Evolutionary conservation across 2,113 vertebrate species (phyloP).

Genomic region (Mustela nigripes): DNA sequence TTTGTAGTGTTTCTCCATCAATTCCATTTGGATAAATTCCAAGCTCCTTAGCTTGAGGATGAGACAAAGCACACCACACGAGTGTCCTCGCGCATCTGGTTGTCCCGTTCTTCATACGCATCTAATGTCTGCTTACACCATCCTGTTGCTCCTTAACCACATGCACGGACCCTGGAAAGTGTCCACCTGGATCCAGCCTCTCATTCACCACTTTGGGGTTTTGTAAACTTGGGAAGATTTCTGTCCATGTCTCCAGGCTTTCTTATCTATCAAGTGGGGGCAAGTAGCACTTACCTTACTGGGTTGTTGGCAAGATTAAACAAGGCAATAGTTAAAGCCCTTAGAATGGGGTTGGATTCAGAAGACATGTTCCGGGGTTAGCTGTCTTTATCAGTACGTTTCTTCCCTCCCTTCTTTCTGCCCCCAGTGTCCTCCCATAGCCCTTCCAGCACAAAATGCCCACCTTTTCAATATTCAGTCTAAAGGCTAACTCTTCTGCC

Average conservation of each 20-base stretch:
- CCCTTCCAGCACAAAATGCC: background rate
- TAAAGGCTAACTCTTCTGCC: background rate
- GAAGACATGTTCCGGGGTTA: background rate
- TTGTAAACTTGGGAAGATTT: background rate
- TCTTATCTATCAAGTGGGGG: background rate
- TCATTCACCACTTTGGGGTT: background rate
- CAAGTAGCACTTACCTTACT: background rate
- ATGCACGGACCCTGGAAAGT: background rate
- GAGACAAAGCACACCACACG: background rate
- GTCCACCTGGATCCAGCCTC: background rate
- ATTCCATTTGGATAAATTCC: background rate
- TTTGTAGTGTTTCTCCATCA: background rate
- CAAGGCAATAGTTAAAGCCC: background rate
- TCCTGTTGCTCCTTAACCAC: background rate
- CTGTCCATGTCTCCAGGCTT: background rate
- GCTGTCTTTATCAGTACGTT: background rate
- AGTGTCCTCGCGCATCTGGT: background rate
- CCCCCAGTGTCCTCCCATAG: background rate
- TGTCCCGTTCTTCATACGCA: accelerated
- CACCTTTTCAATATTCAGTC: background rate
- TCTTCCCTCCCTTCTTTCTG: background rate
- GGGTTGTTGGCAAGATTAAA: background rate
- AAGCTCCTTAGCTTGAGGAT: background rate
- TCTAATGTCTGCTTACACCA: background rate
- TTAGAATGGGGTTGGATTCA: background rate